Evolutionary conservation across 2,888 invertebrate genomes (phyloP), one percentile per base, ranked within the genome.

Genomic region (Schizotus pectinicornis): DNA sequence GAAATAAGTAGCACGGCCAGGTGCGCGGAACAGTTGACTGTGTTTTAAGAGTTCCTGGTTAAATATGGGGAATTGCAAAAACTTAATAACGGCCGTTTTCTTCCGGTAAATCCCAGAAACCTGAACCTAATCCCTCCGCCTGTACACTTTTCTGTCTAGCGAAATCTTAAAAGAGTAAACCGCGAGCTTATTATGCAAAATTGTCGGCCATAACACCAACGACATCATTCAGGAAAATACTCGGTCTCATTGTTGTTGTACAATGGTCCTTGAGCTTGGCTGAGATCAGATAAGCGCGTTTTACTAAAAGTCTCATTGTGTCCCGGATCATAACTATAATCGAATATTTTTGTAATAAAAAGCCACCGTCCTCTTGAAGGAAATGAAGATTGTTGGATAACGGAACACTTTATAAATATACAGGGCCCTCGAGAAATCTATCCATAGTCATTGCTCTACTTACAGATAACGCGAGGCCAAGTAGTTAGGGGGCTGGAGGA

Each of bases 371-470:
- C 48, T 59, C 54, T 56, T 39, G 33, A 47, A 63, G 64, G 59
- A 63, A 66, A 66, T 66, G 64, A 63, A 66, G 66, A 66, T 67
- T 56, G 49, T 41, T 12, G 61, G 62, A 66, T 66, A 67, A 64
- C 63, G 56, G 55, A 59, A 59, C 65, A 64, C 62, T 63, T 67
- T 64, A 67, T 66, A 67, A 65, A 69, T 66, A 54, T 64, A 68
- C 59, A 55, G 59, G 58, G 55, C 70, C 65, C 68, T 42, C 51
- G 68, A 70, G 70, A 70, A 70, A 70, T 70, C 68, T 67, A 64
- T 63, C 61, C 53, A 58, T 50, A 62, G 65, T 65, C 65, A 67
- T 65, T 63, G 63, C 62, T 47, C 55, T 60, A 56, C 62, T 62
- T 62, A 48, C 52, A 59, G 65, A 67, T 64, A 67, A 63, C 57